Evolutionary conservation across 2,797 vertebrate species (phyloP).

Genomic region (Petrocephalus sullivani): DNA sequence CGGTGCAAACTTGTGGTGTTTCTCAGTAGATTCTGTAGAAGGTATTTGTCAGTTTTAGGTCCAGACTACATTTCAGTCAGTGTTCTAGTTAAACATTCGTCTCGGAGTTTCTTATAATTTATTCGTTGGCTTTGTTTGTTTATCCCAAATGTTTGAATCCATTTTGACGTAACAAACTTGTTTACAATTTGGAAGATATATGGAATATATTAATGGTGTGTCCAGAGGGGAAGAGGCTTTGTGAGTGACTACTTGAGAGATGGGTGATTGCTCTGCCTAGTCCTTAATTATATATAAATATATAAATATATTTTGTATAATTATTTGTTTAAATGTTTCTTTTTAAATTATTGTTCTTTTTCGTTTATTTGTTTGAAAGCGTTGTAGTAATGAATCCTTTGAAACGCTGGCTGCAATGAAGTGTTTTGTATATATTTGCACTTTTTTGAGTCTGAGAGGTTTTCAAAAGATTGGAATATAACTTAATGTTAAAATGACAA

Average conservation of each 20-base stretch:
- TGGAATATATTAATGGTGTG: conserved; percentile 52
- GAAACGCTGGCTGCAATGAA: conserved; percentile 49
- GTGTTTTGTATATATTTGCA: conserved; percentile 60
- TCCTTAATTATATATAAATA: conserved; percentile 57
- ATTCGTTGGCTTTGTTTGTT: conserved; percentile 46
- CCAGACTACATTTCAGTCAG: conserved; percentile 52
- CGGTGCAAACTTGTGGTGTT: conserved; percentile 43
- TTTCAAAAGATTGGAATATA: conserved; percentile 48
- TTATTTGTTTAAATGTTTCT: conserved; percentile 49
- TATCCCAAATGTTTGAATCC: conserved; percentile 54
- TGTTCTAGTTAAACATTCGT: conserved; percentile 48
- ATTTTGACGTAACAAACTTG: conserved; percentile 52
- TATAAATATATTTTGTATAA: conserved; percentile 58
- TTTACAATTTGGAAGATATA: conserved; percentile 57
- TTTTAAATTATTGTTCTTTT: conserved; percentile 41
- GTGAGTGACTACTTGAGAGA: conserved; percentile 41
- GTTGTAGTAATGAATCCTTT: conserved; percentile 42
- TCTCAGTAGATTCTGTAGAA: conserved; percentile 50
- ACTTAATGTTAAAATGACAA: conserved; percentile 48
- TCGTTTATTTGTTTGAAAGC: conserved; percentile 38
- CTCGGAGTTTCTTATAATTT: conserved; percentile 47
- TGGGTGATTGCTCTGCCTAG: conserved; percentile 49
- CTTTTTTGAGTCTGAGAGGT: conserved; percentile 46
- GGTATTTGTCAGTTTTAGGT: conserved; percentile 49
- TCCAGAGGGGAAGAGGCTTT: conserved; percentile 44